phyloP scores from a whole-genome alignment of 2,113 vertebrate species.

The Odontophorus gujanensis region DNA sequence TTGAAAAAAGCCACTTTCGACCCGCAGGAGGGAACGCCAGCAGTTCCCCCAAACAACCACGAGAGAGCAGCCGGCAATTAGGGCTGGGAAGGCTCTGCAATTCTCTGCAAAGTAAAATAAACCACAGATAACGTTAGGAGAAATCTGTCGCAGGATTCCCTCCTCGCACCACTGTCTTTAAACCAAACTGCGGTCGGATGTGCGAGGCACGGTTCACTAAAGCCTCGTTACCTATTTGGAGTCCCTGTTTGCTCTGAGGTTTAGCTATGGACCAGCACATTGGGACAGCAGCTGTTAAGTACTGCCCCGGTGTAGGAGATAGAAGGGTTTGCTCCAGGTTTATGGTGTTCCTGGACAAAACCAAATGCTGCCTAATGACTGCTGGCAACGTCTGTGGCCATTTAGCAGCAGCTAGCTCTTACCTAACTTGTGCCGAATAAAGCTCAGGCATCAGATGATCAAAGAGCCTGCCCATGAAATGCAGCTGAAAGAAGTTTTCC shows the following conservation, averaged over 20 bases:
- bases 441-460: slow-evolving; percentile 26
- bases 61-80: slow-evolving; percentile 82
- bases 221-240: neutral
- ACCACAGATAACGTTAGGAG: neutral
- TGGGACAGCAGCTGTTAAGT: neutral
- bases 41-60: slow-evolving; percentile 79
- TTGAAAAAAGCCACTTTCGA: neutral
- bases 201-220: neutral
- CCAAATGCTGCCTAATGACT: slow-evolving; percentile 35
- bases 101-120: neutral
- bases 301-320: neutral
- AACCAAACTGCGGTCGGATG: neutral
- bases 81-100: slow-evolving; percentile 22
- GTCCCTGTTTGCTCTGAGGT: neutral
- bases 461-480: slow-evolving; percentile 8
- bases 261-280: accelerated
- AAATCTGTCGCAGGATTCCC: neutral
- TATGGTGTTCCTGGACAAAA: neutral
- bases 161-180: neutral
- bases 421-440: neutral
- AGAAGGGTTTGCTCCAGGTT: neutral
- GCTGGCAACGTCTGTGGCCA: neutral
- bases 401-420: neutral
- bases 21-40: neutral
- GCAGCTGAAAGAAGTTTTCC: slow-evolving; percentile 64